Evolutionary conservation across 2,797 vertebrate species (phyloP).

Genomic region (Falco novaeseelandiae): DNA sequence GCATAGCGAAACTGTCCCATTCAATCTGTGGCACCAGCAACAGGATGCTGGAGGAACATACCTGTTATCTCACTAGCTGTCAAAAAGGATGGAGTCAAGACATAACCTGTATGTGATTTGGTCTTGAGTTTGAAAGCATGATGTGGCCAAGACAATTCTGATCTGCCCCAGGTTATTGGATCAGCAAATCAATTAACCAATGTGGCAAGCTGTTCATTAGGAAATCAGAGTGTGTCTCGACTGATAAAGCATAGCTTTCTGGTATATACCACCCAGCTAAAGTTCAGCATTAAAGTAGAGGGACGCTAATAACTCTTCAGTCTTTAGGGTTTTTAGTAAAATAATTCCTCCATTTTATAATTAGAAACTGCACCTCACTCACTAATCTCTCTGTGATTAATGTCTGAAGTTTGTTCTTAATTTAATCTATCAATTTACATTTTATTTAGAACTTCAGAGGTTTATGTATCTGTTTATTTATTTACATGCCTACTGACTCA

Average conservation of each 20-base stretch:
- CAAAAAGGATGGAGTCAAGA: background rate
- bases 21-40: background rate
- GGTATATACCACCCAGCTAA: background rate
- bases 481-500: background rate
- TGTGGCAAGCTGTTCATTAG: background rate
- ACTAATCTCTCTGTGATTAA: background rate
- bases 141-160: background rate
- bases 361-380: background rate
- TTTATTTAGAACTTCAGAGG: background rate
- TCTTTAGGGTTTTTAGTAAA: background rate
- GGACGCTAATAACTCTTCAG: background rate
- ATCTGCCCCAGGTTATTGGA: background rate
- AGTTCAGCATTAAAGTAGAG: background rate
- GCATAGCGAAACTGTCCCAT: fast-evolving
- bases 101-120: fast-evolving
- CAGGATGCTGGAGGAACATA: background rate
- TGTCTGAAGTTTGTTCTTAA: background rate
- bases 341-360: conserved; percentile 7
- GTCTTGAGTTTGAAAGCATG: background rate
- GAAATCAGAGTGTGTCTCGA: background rate
- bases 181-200: background rate
- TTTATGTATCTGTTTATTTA: background rate
- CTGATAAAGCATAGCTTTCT: background rate
- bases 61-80: fast-evolving
- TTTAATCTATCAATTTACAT: background rate